Percentiles rank a stretch among this genome's conserved stretches.
These are phyloP conservation scores for Achatina immaculata DNA, from an alignment of 1,140 invertebrate species.

Conservation along the genomic window DNA sequence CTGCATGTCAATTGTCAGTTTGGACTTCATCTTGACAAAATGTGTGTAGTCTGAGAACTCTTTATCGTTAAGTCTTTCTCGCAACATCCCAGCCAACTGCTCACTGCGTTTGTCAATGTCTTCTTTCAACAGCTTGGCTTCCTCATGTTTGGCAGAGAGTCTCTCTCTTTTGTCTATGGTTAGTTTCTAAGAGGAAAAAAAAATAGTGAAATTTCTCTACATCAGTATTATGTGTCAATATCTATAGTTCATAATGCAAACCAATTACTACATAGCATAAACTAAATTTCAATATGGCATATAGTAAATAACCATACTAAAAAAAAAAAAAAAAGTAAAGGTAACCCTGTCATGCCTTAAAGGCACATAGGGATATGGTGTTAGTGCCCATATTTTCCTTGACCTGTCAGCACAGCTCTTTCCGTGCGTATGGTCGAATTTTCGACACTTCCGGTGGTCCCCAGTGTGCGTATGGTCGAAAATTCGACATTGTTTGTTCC, in stretches of 20 bases:
- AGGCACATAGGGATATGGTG: too few species aligned
- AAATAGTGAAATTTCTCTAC: neutral
- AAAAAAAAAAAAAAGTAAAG: too few species aligned
- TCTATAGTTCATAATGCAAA: neutral
- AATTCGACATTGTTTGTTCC: too few species aligned
- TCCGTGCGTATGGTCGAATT: too few species aligned
- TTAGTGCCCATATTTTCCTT: too few species aligned
- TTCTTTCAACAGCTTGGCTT: conserved; percentile 86
- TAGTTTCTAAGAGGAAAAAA: conserved; percentile 76
- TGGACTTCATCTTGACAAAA: conserved; percentile 93
- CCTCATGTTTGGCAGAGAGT: conserved; percentile 83
- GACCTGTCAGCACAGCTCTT: too few species aligned
- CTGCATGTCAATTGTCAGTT: conserved; percentile 85
- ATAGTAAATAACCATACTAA: too few species aligned
- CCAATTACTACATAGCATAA: too few species aligned
- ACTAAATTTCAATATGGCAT: too few species aligned
- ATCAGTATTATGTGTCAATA: neutral
- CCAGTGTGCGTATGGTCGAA: too few species aligned
- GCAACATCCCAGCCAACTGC: conserved; percentile 82
- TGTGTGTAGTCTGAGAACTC: conserved; percentile 88
- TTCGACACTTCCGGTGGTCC: too few species aligned
- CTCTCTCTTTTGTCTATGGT: conserved; percentile 85
- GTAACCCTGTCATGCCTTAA: too few species aligned
- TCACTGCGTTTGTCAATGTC: conserved; percentile 86
- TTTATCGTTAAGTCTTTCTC: conserved; percentile 81